Percentiles rank a stretch among this genome's conserved stretches.
These are phyloP conservation scores for Stenopsyche tienmushanensis DNA, from an alignment of 1,140 invertebrate genomes.

Conservation along the genomic window DNA sequence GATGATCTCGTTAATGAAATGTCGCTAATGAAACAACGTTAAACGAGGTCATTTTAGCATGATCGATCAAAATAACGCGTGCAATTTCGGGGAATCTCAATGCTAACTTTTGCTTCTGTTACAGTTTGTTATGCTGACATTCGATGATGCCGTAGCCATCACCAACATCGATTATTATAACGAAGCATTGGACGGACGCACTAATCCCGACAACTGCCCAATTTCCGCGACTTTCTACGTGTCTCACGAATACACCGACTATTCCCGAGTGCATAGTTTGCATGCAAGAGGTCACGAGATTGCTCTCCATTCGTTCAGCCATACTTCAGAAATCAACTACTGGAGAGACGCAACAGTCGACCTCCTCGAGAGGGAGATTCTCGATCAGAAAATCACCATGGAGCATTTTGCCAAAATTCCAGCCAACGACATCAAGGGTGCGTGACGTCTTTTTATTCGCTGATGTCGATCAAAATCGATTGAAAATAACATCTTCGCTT, in stretches of 20 bases:
- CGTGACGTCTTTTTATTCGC: too few relatives aligned
- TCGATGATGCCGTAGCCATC: slow-evolving; percentile 69
- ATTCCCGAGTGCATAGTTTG: slow-evolving; percentile 61
- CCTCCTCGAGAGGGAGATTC: slow-evolving; percentile 58
- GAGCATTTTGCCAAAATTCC: slow-evolving; percentile 61
- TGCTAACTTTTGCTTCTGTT: slow-evolving; percentile 33
- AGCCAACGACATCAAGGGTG: slow-evolving; percentile 30
- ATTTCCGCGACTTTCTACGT: slow-evolving; percentile 66
- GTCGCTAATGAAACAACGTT: too few relatives aligned
- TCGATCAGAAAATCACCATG: slow-evolving; percentile 57
- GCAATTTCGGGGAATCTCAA: too few relatives aligned
- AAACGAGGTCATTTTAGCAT: too few relatives aligned
- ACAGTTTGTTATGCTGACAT: slow-evolving; percentile 67
- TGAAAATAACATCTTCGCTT: background rate
- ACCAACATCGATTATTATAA: slow-evolving; percentile 66
- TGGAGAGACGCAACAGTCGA: slow-evolving; percentile 55
- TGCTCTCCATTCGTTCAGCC: slow-evolving; percentile 64
- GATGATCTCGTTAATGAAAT: too few relatives aligned
- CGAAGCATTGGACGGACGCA: slow-evolving; percentile 58
- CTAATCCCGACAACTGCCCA: slow-evolving; percentile 65
- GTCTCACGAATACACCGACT: slow-evolving; percentile 71
- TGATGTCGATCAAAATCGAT: background rate
- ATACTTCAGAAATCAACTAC: slow-evolving; percentile 52
- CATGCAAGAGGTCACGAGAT: slow-evolving; percentile 68
- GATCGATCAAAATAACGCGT: too few relatives aligned